Evolutionary conservation across 2,888 invertebrate genomes (phyloP), one percentile per base, ranked within the genome.

Genomic region (Alsophila aescularia): DNA sequence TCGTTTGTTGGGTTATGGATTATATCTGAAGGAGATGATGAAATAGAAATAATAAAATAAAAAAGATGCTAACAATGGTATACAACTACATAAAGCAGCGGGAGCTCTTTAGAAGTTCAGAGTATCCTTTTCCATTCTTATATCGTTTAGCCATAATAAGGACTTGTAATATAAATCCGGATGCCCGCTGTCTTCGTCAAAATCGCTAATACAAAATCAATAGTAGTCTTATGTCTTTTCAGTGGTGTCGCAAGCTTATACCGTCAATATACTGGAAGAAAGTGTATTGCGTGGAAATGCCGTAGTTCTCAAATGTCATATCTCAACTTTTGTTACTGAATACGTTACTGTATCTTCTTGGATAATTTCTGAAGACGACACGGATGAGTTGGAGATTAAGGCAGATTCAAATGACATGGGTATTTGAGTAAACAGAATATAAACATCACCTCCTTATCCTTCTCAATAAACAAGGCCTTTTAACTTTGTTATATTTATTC

Each of bases 241-340:
- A 98, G 97, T 97, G 89, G 97, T 98, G 71, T 95, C 96, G 74
- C 97, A 97, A 93, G 94, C 94, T 66, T 98, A 97, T 91, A 95
- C 95, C 72, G 95, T 97, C 72, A 97, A 97, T 92, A 95, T 97
- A 75, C 95, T 97, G 96, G 97, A 97, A 85, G 97, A 97, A 87
- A 96, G 97, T 88, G 96, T 97, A 62, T 93, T 97, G 75, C 95
- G 96, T 78, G 97, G 97, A 77, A 98, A 98, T 88, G 95, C 97
- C 69, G 97, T 96, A 72, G 95, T 97, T 85, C 93, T 97, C 78
- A 97, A 97, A 94, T 97, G 97, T 92, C 96, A 97, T 92, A 97
- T 97, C 86, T 97, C 97, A 71, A 96, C 96, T 85, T 97, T 97
- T 90, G 97, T 97, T 71, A 96, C 96, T 77, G 97, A 97, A 93